Evolutionary conservation across 1,140 invertebrate genomes (phyloP).

Genomic region (Grapholita molesta): DNA sequence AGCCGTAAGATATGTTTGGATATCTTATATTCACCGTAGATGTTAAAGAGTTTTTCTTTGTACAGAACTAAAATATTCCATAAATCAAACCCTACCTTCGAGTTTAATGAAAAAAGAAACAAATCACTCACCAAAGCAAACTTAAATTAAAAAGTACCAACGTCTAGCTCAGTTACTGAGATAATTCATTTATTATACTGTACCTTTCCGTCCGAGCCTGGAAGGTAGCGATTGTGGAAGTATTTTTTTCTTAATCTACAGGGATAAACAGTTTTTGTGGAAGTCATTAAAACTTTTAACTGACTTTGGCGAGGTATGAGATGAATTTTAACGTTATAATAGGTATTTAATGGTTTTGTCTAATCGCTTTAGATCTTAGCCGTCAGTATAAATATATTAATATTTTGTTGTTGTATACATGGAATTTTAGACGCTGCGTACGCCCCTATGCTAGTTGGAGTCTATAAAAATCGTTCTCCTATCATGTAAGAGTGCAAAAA

Average conservation of each 20-base stretch:
- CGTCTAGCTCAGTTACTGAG: slow-evolving; percentile 3
- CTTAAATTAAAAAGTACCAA: neutral
- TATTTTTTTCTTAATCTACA: slow-evolving; percentile 27
- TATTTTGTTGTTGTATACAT: too few relatives aligned
- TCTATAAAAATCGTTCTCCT: too few relatives aligned
- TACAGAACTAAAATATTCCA: too few relatives aligned
- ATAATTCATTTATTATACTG: slow-evolving; percentile 11
- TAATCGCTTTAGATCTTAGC: neutral
- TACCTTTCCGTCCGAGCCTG: neutral
- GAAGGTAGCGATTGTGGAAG: neutral
- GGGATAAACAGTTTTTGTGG: slow-evolving; percentile 31
- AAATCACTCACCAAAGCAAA: neutral
- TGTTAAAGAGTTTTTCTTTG: too few relatives aligned
- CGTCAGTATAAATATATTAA: too few relatives aligned
- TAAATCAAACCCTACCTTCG: neutral
- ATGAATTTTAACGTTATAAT: neutral
- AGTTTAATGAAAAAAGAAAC: neutral
- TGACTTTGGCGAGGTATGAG: slow-evolving; percentile 23
- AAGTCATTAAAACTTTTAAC: slow-evolving; percentile 43
- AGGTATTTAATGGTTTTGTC: neutral
- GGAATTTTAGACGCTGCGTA: too few relatives aligned
- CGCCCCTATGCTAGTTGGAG: too few relatives aligned
- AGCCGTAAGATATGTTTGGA: too few relatives aligned
- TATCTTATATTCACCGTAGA: too few relatives aligned
- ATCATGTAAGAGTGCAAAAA: too few relatives aligned